phyloP scores from a whole-genome alignment of 2,113 vertebrate genomes.

The Calidris pygmaea region DNA sequence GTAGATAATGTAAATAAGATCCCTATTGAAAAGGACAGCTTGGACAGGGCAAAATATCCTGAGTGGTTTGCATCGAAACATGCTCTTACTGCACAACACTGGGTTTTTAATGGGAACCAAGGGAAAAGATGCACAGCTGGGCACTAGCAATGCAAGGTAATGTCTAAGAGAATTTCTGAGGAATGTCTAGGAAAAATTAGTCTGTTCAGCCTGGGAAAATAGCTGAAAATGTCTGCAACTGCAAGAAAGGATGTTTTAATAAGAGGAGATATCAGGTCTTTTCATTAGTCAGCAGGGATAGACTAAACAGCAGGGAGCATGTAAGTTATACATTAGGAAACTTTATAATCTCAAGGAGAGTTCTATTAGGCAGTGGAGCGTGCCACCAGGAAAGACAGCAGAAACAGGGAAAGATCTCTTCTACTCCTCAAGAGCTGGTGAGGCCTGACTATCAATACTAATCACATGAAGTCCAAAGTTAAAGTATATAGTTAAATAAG shows the following conservation, averaged over 20 bases:
- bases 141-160: background rate
- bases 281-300: background rate
- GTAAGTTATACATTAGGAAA: background rate
- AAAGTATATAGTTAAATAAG: background rate
- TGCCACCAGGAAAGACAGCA: background rate
- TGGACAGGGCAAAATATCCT: rapidly evolving
- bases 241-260: background rate
- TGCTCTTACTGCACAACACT: rapidly evolving
- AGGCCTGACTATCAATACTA: background rate
- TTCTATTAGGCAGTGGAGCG: background rate
- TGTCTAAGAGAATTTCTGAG: background rate
- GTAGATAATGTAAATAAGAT: constrained; percentile 21
- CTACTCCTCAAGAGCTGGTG: background rate
- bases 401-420: background rate
- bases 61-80: background rate
- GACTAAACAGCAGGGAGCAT: background rate
- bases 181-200: background rate
- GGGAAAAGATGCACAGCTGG: background rate
- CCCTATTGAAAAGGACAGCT: rapidly evolving
- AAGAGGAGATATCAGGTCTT: background rate
- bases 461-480: background rate
- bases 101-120: background rate
- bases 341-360: background rate
- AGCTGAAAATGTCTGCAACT: background rate
- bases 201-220: background rate